These are phyloP conservation scores for Unio delphinus DNA, from an alignment of 2,888 invertebrate species.

Conservation along the genomic window DNA sequence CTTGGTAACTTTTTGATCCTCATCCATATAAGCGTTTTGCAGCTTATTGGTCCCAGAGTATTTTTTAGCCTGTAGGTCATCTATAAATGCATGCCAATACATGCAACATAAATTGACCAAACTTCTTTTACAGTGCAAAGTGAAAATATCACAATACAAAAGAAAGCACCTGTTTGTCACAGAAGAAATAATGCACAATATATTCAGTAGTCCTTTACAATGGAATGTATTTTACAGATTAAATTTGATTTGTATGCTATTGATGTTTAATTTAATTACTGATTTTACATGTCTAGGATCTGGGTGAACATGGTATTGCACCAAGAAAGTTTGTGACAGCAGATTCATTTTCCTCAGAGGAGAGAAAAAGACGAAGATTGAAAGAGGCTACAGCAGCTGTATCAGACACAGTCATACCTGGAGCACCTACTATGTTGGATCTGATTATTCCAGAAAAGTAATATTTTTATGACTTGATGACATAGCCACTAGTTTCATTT, in stretches of 20 bases:
- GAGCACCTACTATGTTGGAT: constrained; percentile 81
- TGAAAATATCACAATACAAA: no score
- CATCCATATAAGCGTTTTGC: no score
- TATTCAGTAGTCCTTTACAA: background rate
- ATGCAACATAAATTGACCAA: no score
- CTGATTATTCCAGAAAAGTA: constrained; percentile 79
- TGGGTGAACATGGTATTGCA: constrained; percentile 95
- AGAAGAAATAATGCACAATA: background rate
- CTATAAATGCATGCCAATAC: no score
- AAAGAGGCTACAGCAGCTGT: constrained; percentile 36
- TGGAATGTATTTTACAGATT: background rate
- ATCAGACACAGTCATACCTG: constrained; percentile 75
- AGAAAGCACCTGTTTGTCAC: background rate
- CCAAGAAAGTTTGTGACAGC: constrained; percentile 88
- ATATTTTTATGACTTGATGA: background rate
- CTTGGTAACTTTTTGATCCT: no score
- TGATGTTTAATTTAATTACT: constrained; percentile 4
- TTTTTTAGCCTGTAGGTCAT: no score
- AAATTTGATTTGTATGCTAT: background rate
- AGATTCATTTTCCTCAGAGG: constrained; percentile 78
- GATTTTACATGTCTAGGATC: constrained; percentile 76
- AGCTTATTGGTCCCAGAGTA: no score
- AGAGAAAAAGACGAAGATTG: constrained; percentile 38
- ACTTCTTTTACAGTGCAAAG: background rate
- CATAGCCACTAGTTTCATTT: background rate